Evolutionary conservation across 2,113 vertebrate species (phyloP).

Genomic region (Butorides virescens): DNA sequence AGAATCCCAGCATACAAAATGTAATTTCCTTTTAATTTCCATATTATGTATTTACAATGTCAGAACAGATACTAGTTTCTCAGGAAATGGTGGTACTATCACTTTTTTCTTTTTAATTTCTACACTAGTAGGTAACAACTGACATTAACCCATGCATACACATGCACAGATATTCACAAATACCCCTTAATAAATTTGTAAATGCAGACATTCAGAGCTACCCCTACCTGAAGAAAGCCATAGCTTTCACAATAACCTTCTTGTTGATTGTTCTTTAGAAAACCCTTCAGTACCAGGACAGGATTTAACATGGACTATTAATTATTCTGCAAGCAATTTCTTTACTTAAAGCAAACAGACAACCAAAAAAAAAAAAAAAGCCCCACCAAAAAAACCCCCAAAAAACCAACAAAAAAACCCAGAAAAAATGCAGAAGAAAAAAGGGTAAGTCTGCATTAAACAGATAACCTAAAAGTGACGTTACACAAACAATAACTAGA

Average conservation of each 20-base stretch:
- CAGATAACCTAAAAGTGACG: neutral
- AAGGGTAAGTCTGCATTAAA: neutral
- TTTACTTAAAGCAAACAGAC: neutral
- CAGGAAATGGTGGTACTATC: neutral
- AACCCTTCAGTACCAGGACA: neutral
- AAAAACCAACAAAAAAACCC: too few relatives aligned
- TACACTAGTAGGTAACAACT: neutral
- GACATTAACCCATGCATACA: fast-evolving
- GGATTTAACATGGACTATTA: neutral
- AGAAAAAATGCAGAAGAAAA: neutral
- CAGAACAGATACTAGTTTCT: neutral
- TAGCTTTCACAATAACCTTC: neutral
- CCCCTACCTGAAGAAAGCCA: neutral
- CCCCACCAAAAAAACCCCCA: too few relatives aligned
- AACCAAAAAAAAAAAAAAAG: neutral
- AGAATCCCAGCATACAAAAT: neutral
- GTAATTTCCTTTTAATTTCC: neutral
- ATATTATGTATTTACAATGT: fast-evolving
- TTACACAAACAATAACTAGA: conserved; percentile 23
- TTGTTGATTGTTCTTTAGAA: neutral
- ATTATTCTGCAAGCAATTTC: neutral
- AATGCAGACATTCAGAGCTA: neutral
- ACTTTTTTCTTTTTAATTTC: neutral
- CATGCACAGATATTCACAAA: neutral
- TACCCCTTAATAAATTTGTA: neutral